Percentiles rank a stretch among this genome's conserved stretches.
Evolutionary conservation across 2,113 vertebrate genomes (phyloP).

Genomic region (Larimichthys crocea): DNA sequence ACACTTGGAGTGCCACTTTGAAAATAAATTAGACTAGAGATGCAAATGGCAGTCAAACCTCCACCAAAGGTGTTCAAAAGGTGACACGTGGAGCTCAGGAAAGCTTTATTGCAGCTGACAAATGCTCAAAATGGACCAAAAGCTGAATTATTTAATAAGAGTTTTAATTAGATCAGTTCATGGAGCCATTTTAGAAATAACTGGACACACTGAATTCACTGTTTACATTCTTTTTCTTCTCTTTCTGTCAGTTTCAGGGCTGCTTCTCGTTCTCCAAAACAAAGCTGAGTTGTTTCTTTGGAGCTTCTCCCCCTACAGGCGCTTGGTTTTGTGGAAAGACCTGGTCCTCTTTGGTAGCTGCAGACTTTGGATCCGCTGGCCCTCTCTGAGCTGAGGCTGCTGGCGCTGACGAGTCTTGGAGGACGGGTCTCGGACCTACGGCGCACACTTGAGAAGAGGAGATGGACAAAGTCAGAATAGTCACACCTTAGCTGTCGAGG

Average conservation of each 20-base stretch:
- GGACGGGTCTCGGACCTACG: constrained; percentile 43
- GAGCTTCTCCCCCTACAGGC: not conserved
- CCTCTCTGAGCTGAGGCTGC: constrained; percentile 8
- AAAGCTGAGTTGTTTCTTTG: constrained; percentile 75
- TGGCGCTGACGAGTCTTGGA: constrained; percentile 22
- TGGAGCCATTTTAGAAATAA: constrained; percentile 10
- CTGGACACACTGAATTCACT: constrained; percentile 20
- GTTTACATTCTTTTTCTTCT: not conserved
- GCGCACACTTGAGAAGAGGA: constrained; percentile 58
- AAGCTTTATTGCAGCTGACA: constrained; percentile 39
- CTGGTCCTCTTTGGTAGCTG: constrained; percentile 21
- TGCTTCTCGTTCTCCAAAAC: constrained; percentile 67
- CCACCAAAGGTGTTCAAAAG: constrained; percentile 13
- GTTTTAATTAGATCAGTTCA: constrained; percentile 42
- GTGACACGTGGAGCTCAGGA: constrained; percentile 26
- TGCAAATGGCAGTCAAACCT: constrained; percentile 59
- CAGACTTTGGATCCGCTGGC: not conserved
- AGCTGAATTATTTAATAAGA: constrained; percentile 12
- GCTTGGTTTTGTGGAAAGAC: constrained; percentile 15
- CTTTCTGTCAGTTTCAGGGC: constrained; percentile 22
- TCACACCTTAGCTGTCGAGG: not conserved
- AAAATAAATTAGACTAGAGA: constrained; percentile 71
- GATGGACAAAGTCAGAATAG: not conserved
- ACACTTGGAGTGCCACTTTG: constrained; percentile 52
- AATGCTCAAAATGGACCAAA: constrained; percentile 24